Evolutionary conservation across 2,797 vertebrate species (phyloP).

Genomic region (Corythornis leucogaster): DNA sequence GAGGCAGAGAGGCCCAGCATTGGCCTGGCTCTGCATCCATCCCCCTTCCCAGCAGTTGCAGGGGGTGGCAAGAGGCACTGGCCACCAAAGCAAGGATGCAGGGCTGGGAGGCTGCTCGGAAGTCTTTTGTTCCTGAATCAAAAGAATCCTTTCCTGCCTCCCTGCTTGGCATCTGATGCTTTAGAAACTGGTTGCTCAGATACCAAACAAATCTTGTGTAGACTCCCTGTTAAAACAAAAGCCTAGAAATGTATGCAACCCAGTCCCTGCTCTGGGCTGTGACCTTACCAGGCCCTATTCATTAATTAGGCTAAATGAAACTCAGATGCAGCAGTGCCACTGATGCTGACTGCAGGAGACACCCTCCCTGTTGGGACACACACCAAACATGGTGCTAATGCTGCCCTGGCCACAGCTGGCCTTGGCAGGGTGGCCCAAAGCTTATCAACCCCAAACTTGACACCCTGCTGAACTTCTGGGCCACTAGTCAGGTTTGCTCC

Average conservation of each 20-base stretch:
- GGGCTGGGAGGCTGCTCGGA: constrained; percentile 28
- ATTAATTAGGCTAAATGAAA: background rate
- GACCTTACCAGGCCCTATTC: background rate
- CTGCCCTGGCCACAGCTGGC: background rate
- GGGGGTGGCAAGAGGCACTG: background rate
- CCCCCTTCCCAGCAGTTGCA: constrained; percentile 6
- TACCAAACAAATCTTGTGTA: constrained; percentile 60
- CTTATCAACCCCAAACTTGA: background rate
- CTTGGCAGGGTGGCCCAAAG: background rate
- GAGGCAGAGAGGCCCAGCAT: constrained; percentile 2
- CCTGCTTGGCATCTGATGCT: constrained; percentile 49
- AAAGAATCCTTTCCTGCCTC: constrained; percentile 63
- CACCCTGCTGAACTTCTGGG: background rate
- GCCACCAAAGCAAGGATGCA: constrained; percentile 18
- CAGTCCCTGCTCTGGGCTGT: constrained; percentile 2
- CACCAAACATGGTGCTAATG: background rate
- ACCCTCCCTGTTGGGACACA: background rate
- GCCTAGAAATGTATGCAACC: constrained; percentile 5
- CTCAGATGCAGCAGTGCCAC: background rate
- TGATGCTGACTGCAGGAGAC: background rate
- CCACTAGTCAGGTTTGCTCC: background rate
- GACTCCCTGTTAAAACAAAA: constrained; percentile 44
- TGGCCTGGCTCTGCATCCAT: background rate
- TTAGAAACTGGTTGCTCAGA: constrained; percentile 74
- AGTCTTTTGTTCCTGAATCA: constrained; percentile 64